A percentile compares a stretch with the other conserved stretches of the same genome.
Conservation (phyloP, 1,140 invertebrate species). For the Micrasema minimum region DNA sequence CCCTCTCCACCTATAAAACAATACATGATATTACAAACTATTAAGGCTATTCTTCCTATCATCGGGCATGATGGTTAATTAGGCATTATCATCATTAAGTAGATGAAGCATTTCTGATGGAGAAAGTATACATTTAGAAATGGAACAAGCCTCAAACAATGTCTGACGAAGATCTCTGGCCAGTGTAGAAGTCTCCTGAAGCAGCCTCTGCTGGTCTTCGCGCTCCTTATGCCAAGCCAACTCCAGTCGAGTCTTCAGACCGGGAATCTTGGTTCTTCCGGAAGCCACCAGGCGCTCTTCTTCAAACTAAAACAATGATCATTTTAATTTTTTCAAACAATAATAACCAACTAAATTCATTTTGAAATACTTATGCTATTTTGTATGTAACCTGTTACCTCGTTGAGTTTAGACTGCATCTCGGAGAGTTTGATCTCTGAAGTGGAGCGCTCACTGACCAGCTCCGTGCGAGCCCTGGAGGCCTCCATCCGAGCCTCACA, state of each 20-base stretch:
- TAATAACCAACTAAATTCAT: too few species aligned
- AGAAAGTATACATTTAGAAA: too few species aligned
- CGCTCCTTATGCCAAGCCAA: slow-evolving; percentile 96
- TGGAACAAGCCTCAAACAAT: slow-evolving; percentile 87
- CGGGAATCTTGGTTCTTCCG: slow-evolving; percentile 85
- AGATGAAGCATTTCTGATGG: too few species aligned
- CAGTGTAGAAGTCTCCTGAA: slow-evolving; percentile 91
- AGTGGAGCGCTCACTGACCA: slow-evolving; percentile 87
- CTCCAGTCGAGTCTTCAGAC: slow-evolving; percentile 89
- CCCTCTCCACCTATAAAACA: slow-evolving; percentile 76
- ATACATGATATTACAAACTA: too few species aligned
- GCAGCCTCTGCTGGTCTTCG: slow-evolving; percentile 88
- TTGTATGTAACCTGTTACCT: slow-evolving; percentile 67
- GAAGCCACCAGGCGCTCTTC: slow-evolving; percentile 83
- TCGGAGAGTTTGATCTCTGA: slow-evolving; percentile 91
- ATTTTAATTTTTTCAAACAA: too few species aligned
- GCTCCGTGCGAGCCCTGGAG: slow-evolving; percentile 88
- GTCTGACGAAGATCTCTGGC: slow-evolving; percentile 89
- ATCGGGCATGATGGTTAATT: too few species aligned
- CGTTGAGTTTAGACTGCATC: slow-evolving; percentile 91
- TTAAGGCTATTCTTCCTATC: too few species aligned
- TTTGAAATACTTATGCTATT: too few species aligned
- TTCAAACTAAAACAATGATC: slow-evolving; percentile 71
- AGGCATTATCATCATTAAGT: too few species aligned
- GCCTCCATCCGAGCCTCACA: slow-evolving; percentile 84